A percentile compares a stretch with the other conserved stretches of the same genome.
These are phyloP conservation scores for Vesta saturnalis DNA, from an alignment of 2,888 invertebrate genomes.

Conservation along the genomic window DNA sequence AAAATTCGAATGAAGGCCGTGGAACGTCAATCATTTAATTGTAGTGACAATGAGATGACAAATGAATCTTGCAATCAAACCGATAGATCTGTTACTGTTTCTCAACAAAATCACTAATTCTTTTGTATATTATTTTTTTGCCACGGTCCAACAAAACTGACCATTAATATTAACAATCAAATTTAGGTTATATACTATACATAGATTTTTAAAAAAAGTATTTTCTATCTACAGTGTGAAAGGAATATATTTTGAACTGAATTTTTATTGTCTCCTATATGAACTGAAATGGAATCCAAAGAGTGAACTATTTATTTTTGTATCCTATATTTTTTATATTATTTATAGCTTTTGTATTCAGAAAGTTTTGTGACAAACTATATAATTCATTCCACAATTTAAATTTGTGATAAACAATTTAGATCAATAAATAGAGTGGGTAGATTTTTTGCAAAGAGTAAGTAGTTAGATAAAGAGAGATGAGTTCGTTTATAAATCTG, in stretches of 20 bases:
- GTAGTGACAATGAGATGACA: constrained; percentile 41
- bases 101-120: constrained; percentile 18
- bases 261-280: constrained; percentile 14
- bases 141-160: constrained; percentile 13
- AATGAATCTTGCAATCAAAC: constrained; percentile 45
- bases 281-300: constrained; percentile 37
- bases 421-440: too few species aligned
- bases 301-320: constrained; percentile 39
- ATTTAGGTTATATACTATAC: constrained; percentile 15
- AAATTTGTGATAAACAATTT: constrained; percentile 7
- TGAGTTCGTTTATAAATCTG: constrained; percentile 21
- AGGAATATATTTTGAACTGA: constrained; percentile 17
- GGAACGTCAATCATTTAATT: constrained; percentile 46
- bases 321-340: constrained; percentile 34
- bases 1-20: constrained; percentile 56
- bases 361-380: constrained; percentile 24
- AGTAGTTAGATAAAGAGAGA: constrained; percentile 9
- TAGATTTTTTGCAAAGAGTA: constrained; percentile 5
- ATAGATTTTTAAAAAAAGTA: constrained; percentile 11
- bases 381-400: constrained; percentile 28
- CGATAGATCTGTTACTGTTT: constrained; percentile 31
- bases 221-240: constrained; percentile 18
- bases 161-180: constrained; percentile 30
- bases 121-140: neutral
- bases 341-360: constrained; percentile 32